Evolutionary conservation across 2,797 vertebrate genomes (phyloP).

Genomic region (Poecilia velifera): DNA sequence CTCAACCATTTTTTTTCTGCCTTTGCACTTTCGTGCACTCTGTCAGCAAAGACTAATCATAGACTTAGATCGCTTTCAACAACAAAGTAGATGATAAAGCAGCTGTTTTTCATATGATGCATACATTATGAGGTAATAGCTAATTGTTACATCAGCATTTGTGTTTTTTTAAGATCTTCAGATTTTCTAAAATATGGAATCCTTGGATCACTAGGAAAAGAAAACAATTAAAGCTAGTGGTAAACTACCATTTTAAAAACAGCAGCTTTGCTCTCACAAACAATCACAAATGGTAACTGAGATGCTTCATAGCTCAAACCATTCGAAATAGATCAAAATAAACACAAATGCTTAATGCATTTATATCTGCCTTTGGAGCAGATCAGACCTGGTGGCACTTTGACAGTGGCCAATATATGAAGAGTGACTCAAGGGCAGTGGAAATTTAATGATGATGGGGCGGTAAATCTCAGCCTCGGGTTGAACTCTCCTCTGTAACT

Average conservation of each 20-base stretch:
- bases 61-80: conserved; percentile 53
- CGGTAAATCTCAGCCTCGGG: conserved; percentile 29
- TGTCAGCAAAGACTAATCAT: conserved; percentile 54
- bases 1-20: conserved; percentile 52
- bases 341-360: neutral
- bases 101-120: conserved; percentile 43
- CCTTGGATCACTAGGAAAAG: neutral
- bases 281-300: neutral
- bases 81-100: conserved; percentile 26
- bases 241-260: neutral
- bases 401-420: conserved; percentile 1
- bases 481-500: conserved; percentile 36
- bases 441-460: conserved; percentile 33
- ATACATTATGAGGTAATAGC: neutral
- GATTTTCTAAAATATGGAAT: neutral
- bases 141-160: neutral
- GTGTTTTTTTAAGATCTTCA: neutral
- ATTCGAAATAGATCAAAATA: neutral
- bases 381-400: neutral
- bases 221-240: neutral
- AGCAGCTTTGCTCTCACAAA: neutral
- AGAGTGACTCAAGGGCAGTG: conserved; percentile 29
- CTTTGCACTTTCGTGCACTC: conserved; percentile 48
- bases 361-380: neutral
- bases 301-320: neutral